These are phyloP conservation scores for Caretta caretta DNA, from an alignment of 2,113 vertebrate species.

Conservation along the genomic window DNA sequence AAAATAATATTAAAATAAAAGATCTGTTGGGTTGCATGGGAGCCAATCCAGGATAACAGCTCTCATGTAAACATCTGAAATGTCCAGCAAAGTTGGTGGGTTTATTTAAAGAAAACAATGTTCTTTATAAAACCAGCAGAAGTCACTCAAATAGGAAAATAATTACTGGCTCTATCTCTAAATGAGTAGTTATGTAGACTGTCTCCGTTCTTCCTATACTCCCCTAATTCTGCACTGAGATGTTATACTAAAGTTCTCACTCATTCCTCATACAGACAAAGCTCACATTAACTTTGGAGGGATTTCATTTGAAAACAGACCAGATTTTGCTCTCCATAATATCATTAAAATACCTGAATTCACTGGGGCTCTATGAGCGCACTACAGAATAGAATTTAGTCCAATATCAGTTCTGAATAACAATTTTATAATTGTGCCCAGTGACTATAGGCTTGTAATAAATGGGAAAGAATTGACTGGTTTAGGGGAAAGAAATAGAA, in stretches of 20 bases:
- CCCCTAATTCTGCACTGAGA: background rate
- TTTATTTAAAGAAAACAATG: conserved; percentile 6
- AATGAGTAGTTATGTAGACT: background rate
- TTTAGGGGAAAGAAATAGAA: background rate
- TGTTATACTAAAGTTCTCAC: background rate
- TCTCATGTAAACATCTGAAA: background rate
- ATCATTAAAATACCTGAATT: background rate
- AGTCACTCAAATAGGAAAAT: background rate
- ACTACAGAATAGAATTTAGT: background rate
- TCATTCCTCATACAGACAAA: background rate
- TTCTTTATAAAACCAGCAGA: background rate
- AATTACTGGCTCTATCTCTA: background rate
- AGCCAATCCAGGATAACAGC: conserved; percentile 6
- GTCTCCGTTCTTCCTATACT: background rate
- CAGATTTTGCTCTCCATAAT: background rate
- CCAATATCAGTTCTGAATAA: background rate
- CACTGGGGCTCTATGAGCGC: background rate
- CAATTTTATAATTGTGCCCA: background rate
- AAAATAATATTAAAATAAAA: background rate
- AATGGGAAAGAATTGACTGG: background rate
- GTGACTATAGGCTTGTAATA: background rate
- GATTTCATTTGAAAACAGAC: background rate
- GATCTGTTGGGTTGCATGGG: background rate
- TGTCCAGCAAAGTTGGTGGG: background rate
- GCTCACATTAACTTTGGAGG: background rate